These are phyloP conservation scores for Actinernus sp. DNA, from an alignment of 92 coral and sea anemone species.

Conservation along the genomic window DNA sequence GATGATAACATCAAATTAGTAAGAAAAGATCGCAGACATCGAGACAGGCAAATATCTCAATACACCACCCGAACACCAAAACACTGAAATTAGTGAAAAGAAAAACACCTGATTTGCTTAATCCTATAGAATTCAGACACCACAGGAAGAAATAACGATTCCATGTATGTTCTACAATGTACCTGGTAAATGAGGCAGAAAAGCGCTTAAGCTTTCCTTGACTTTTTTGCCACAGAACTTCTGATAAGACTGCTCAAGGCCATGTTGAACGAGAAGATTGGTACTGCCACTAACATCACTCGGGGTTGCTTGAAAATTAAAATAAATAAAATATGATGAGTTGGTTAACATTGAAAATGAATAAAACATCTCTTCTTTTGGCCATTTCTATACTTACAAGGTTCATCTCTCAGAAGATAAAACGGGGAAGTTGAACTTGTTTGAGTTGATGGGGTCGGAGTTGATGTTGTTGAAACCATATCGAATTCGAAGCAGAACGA, in stretches of 20 bases:
- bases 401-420: slow-evolving; percentile 80
- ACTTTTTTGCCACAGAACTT: slow-evolving; percentile 94
- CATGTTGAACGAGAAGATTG: slow-evolving; percentile 88
- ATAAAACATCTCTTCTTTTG: not conserved
- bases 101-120: too few relatives aligned
- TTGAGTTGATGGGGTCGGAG: slow-evolving; percentile 76
- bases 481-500: slow-evolving; percentile 12
- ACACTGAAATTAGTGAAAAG: too few relatives aligned
- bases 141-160: not conserved
- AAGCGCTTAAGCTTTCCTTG: slow-evolving; percentile 94
- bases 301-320: slow-evolving; percentile 65
- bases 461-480: slow-evolving; percentile 92
- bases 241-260: slow-evolving; percentile 93
- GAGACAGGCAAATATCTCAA: too few relatives aligned
- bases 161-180: too few relatives aligned
- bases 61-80: too few relatives aligned
- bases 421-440: slow-evolving; percentile 73
- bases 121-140: too few relatives aligned
- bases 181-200: slow-evolving; percentile 97
- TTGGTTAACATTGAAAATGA: not conserved
- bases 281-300: slow-evolving; percentile 66
- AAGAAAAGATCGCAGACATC: too few relatives aligned
- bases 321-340: not conserved
- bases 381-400: slow-evolving; percentile 53
- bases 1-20: too few relatives aligned